These are phyloP conservation scores for Papilio machaon DNA, from an alignment of 1,140 invertebrate species.

Conservation along the genomic window DNA sequence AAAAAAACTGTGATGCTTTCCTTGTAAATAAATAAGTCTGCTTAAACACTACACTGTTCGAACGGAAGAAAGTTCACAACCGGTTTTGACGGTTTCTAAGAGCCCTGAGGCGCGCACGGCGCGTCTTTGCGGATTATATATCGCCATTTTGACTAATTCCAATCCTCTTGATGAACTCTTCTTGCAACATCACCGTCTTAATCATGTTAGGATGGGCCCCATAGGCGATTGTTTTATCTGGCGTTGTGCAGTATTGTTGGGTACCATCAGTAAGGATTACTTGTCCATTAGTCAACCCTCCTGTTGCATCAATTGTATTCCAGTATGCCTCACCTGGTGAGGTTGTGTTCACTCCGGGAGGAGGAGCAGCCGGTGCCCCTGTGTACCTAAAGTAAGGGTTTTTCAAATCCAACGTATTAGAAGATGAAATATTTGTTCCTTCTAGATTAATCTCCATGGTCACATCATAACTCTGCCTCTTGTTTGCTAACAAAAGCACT, in stretches of 20 bases:
- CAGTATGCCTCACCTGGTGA: slow-evolving; percentile 97
- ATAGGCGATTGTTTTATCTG: slow-evolving; percentile 68
- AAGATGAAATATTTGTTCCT: slow-evolving; percentile 91
- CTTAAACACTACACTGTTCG: slow-evolving; percentile 78
- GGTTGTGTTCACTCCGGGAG: slow-evolving; percentile 93
- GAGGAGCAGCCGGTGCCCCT: slow-evolving; percentile 92
- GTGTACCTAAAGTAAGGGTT: slow-evolving; percentile 99
- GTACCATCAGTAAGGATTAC: slow-evolving; percentile 72
- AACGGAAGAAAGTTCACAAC: slow-evolving; percentile 80
- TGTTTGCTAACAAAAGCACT: slow-evolving; percentile 95
- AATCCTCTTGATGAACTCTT: slow-evolving; percentile 81
- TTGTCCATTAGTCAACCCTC: slow-evolving; percentile 70
- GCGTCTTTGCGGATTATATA: slow-evolving; percentile 77
- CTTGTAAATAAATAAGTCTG: slow-evolving; percentile 76
- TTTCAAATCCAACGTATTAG: slow-evolving; percentile 98
- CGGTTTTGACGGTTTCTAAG: slow-evolving; percentile 77
- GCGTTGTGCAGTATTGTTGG: slow-evolving; percentile 75
- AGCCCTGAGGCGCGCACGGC: slow-evolving; percentile 78
- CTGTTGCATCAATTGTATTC: slow-evolving; percentile 90
- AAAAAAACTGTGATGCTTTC: slow-evolving; percentile 71
- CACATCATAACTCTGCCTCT: slow-evolving; percentile 99
- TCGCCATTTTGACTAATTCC: slow-evolving; percentile 82
- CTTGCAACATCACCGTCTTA: slow-evolving; percentile 81
- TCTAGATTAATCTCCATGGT: slow-evolving; percentile 96
- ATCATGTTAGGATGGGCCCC: slow-evolving; percentile 77